These are phyloP conservation scores for Sylvicola cinctus DNA, from an alignment of 2,888 invertebrate species.

Conservation along the genomic window DNA sequence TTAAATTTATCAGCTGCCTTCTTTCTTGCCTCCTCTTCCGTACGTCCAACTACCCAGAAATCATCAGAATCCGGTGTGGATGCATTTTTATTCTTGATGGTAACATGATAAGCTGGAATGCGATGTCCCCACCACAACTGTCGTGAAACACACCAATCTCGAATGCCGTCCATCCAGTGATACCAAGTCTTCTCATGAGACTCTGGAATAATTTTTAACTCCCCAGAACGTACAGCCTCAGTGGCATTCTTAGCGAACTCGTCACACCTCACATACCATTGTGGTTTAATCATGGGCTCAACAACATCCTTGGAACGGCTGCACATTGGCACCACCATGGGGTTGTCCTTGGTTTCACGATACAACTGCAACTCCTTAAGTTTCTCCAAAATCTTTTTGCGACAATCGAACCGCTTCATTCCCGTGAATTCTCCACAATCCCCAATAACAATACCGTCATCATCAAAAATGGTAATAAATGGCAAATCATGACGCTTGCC, in stretches of 20 bases:
- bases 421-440: slow-evolving; percentile 65
- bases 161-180: slow-evolving; percentile 87
- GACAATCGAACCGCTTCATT: slow-evolving; percentile 78
- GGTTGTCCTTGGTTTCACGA: slow-evolving; percentile 64
- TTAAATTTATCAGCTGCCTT: slow-evolving; percentile 60
- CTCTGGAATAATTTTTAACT: slow-evolving; percentile 76
- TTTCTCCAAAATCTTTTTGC: slow-evolving; percentile 57
- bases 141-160: slow-evolving; percentile 97
- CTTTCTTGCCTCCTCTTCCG: slow-evolving; percentile 47
- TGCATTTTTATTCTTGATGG: slow-evolving; percentile 25
- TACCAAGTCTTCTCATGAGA: slow-evolving; percentile 85
- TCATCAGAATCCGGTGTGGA: slow-evolving; percentile 28
- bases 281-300: slow-evolving; percentile 87
- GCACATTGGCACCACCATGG: slow-evolving; percentile 92
- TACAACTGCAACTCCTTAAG: slow-evolving; percentile 53
- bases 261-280: slow-evolving; percentile 85
- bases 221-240: slow-evolving; percentile 56
- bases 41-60: slow-evolving; percentile 61
- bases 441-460: slow-evolving; percentile 66
- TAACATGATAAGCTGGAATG: slow-evolving; percentile 81
- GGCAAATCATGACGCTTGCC: slow-evolving; percentile 74
- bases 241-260: slow-evolving; percentile 79
- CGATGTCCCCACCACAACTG: slow-evolving; percentile 99
- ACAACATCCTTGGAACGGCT: slow-evolving; percentile 94
- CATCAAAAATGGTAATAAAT: slow-evolving; percentile 76